A percentile compares a stretch with the other conserved stretches of the same genome.
These are phyloP conservation scores for Stegophylla sp. DNA, from an alignment of 2,888 invertebrate species.

Conservation along the genomic window DNA sequence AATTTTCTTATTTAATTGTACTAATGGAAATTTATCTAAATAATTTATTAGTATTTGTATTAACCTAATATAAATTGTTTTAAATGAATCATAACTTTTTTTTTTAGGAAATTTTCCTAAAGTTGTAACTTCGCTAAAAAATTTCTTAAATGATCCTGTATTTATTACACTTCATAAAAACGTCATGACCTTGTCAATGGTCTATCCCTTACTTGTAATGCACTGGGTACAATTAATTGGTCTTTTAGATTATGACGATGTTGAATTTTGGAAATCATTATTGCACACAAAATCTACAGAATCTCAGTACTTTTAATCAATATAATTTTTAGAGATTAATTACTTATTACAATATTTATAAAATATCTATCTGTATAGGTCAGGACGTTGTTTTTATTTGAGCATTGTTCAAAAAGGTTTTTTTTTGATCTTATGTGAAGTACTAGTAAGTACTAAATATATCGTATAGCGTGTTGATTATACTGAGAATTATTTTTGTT, in stretches of 20 bases:
- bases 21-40: no score
- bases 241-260: conserved; percentile 42
- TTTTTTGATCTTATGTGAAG: conserved; percentile 50
- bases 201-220: conserved; percentile 40
- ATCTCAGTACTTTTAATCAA: conserved; percentile 25
- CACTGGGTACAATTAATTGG: conserved; percentile 54
- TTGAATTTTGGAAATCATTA: conserved; percentile 53
- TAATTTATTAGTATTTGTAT: no score
- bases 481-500: conserved; percentile 1
- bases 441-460: conserved; percentile 28
- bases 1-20: background rate
- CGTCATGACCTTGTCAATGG: conserved; percentile 49
- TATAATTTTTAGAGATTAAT: background rate
- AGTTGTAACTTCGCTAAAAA: conserved; percentile 31
- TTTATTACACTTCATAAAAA: conserved; percentile 48
- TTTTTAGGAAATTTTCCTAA: conserved; percentile 54
- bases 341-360: background rate
- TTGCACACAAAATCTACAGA: conserved; percentile 26
- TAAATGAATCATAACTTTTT: background rate
- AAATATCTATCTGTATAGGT: conserved; percentile 7
- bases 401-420: conserved; percentile 52
- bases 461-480: background rate
- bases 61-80: no score
- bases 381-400: conserved; percentile 37
- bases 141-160: conserved; percentile 35